These are phyloP conservation scores for Spodoptera exigua DNA, from an alignment of 2,888 invertebrate species.

Conservation along the genomic window DNA sequence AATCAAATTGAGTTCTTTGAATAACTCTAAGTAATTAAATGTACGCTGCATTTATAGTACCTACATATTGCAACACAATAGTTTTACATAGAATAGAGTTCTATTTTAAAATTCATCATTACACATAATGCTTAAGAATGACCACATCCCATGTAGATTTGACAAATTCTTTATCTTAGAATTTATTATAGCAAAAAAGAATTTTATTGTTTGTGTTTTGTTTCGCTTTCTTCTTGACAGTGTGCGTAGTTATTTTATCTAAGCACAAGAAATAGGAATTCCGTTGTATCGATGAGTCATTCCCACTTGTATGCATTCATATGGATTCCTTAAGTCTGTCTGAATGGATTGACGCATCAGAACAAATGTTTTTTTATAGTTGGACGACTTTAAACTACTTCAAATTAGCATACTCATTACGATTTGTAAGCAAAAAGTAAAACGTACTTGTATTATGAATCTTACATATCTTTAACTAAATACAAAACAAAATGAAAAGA, in stretches of 20 bases:
- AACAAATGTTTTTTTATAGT: slow-evolving; percentile 30
- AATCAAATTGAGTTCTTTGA: slow-evolving; percentile 1
- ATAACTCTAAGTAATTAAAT: background rate
- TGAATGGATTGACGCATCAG: slow-evolving; percentile 54
- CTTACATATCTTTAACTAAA: background rate
- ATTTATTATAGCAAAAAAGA: too few species aligned
- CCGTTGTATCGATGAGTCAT: slow-evolving; percentile 61
- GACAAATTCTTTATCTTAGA: too few species aligned
- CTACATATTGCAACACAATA: too few species aligned
- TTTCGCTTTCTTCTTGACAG: background rate
- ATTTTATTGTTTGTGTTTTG: background rate
- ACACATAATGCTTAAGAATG: too few species aligned
- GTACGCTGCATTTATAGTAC: too few species aligned
- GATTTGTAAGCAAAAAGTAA: background rate
- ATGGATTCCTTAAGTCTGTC: slow-evolving; percentile 54
- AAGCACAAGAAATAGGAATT: slow-evolving; percentile 62
- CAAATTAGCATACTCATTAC: too few species aligned
- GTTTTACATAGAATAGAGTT: too few species aligned
- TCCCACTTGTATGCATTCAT: slow-evolving; percentile 56
- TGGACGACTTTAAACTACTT: slow-evolving; percentile 21
- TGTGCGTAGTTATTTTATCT: too few species aligned
- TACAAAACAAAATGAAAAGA: too few species aligned
- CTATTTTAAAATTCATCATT: too few species aligned
- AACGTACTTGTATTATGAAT: too few species aligned
- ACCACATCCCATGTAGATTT: too few species aligned